Base-by-base conservation (phyloP, 1,140 invertebrate genomes). In the Condylostylus longicornis region DNA sequence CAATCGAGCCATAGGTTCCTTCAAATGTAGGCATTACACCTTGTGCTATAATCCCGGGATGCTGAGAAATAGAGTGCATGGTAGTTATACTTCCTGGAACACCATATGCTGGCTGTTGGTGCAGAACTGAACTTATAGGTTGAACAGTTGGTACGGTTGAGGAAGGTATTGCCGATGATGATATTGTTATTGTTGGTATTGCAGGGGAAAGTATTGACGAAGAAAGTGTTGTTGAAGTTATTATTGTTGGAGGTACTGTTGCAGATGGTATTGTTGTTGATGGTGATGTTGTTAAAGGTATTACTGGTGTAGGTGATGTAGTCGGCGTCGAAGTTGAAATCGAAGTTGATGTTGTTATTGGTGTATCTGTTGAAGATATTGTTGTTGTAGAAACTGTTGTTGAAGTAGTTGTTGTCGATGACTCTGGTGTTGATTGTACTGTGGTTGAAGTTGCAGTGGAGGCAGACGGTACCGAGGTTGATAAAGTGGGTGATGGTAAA, bases 241-340 rank as follows among this genome's bases (percentile, higher is more conserved):
- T 54, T 58, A 41, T 54, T 58, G 25, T 58, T 58, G 14, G 54
- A 57, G 35, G 54, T 54, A 33, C 54, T 57, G 37, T 58, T 58
- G 40, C 54, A 57, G 40, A 52, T 58, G 36, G 10, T 27, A 27
- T 54, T 58, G 15, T 58, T 56, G 43, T 58, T 58, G 42, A n/a
- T 27, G 25, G 54, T 14, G 54, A 53, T 10, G 54, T 45, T 20
- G 53, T 55, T 33, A 49, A 31, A 1, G 30, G 30, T 15, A 18
- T 4, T 15, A 18, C 18, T 15, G 30, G 14, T 13, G 18, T 18
- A 18, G 29, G 18, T 17, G 12, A 14, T 37, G 35, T 30, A 18
- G 33, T 6, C 41, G 41, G 17, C 34, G 37, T 17, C 39, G 41
- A 9, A 20, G 19, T n/a, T 42, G 47, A n/a, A 31, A 27, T 18